Evolutionary conservation across 2,797 vertebrate genomes (phyloP).

Genomic region (Poecile montanus): DNA sequence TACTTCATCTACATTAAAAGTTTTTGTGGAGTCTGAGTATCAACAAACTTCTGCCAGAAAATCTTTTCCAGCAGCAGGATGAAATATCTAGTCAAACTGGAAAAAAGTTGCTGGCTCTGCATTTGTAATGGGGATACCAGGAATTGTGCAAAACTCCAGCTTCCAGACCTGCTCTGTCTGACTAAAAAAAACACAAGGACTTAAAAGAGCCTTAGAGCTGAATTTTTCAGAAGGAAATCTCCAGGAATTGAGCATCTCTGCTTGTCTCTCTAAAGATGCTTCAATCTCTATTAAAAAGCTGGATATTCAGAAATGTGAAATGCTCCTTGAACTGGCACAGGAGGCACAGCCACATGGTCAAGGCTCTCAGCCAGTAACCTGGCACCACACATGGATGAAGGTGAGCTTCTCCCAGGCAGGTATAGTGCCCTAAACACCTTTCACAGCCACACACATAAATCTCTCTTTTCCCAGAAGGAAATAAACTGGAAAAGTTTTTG

Average conservation of each 20-base stretch:
- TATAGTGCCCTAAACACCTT: not conserved
- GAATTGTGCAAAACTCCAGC: not conserved
- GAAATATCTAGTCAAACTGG: not conserved
- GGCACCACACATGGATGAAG: not conserved
- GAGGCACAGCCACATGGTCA: accelerated
- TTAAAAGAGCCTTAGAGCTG: not conserved
- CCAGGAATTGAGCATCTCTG: not conserved
- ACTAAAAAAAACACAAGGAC: not conserved
- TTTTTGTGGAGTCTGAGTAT: not conserved
- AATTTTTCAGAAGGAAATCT: not conserved
- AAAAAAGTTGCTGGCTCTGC: not conserved
- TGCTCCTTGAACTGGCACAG: not conserved
- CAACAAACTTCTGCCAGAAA: not conserved
- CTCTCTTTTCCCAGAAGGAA: not conserved
- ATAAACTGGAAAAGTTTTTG: not conserved
- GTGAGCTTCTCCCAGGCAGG: not conserved
- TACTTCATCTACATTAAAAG: not conserved
- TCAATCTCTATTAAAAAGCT: not conserved
- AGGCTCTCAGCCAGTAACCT: not conserved
- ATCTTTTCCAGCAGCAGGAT: not conserved
- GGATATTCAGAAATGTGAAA: not conserved
- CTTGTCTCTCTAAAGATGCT: not conserved
- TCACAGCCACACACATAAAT: not conserved
- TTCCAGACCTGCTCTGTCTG: not conserved
- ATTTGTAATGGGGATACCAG: not conserved